These are phyloP conservation scores for Galbula dea DNA, from an alignment of 2,113 vertebrate genomes.

Conservation along the genomic window DNA sequence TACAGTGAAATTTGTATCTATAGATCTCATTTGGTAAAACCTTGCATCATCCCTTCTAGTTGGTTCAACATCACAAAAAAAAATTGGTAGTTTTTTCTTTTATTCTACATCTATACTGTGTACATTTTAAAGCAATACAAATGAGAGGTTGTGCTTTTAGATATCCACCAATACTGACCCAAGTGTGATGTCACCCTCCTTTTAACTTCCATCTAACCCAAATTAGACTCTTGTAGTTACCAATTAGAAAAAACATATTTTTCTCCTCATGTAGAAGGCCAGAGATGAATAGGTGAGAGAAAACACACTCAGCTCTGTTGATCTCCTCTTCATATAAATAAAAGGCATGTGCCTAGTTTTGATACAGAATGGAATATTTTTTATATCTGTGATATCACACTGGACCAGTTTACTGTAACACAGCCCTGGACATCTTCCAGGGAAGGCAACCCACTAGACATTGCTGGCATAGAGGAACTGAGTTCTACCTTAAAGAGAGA, in stretches of 20 bases:
- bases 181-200: conserved; percentile 73
- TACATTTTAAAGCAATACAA: conserved; percentile 85
- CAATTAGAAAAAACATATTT: conserved; percentile 45
- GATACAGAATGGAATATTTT: conserved; percentile 85
- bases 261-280: conserved; percentile 59
- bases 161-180: conserved; percentile 70
- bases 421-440: conserved; percentile 60
- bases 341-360: conserved; percentile 81
- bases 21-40: conserved; percentile 80
- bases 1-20: conserved; percentile 79
- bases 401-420: conserved; percentile 81
- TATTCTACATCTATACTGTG: conserved; percentile 76
- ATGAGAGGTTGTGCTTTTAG: conserved; percentile 79
- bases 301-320: conserved; percentile 65
- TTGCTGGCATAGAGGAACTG: conserved; percentile 50
- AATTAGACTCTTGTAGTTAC: conserved; percentile 66
- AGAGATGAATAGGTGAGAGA: conserved; percentile 61
- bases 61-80: conserved; percentile 77
- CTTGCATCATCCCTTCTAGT: conserved; percentile 85
- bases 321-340: conserved; percentile 78
- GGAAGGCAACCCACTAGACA: conserved; percentile 41
- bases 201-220: conserved; percentile 57
- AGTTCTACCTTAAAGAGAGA: conserved; percentile 62
- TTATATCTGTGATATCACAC: conserved; percentile 79
- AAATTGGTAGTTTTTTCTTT: conserved; percentile 70